These are phyloP conservation scores for Drosophila pallidifrons DNA, from an alignment of 1,140 invertebrate species.

Conservation along the genomic window DNA sequence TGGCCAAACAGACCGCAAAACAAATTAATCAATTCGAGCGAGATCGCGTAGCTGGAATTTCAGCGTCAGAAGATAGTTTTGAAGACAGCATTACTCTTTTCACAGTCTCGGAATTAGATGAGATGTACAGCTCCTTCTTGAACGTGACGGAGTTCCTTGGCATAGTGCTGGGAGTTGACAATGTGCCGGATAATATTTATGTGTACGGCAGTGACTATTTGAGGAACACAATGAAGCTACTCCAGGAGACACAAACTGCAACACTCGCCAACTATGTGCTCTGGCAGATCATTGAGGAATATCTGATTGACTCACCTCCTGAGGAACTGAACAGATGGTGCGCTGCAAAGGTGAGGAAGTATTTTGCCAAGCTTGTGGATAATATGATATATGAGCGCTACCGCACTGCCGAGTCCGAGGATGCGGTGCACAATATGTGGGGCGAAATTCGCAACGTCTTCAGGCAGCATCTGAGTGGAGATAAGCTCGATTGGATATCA, in stretches of 20 bases:
- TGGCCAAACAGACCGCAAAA: conserved; percentile 39
- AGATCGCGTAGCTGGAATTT: not conserved
- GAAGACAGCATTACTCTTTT: conserved; percentile 43
- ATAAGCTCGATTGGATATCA: conserved; percentile 72
- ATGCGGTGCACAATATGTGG: conserved; percentile 63
- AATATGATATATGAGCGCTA: conserved; percentile 64
- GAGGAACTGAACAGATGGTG: conserved; percentile 50
- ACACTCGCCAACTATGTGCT: conserved; percentile 60
- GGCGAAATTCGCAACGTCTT: conserved; percentile 54
- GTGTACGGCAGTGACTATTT: conserved; percentile 40
- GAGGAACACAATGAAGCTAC: conserved; percentile 12
- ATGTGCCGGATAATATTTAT: conserved; percentile 60
- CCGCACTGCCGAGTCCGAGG: conserved; percentile 45
- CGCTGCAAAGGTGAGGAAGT: conserved; percentile 52
- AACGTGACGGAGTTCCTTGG: conserved; percentile 63
- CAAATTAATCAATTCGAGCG: conserved; percentile 38
- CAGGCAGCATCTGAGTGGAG: conserved; percentile 54
- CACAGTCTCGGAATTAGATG: conserved; percentile 46
- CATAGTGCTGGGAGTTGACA: conserved; percentile 43
- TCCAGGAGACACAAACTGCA: conserved; percentile 29
- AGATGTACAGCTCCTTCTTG: conserved; percentile 43
- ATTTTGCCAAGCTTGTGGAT: conserved; percentile 63
- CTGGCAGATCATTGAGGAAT: conserved; percentile 63
- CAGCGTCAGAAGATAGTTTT: not conserved
- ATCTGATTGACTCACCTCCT: conserved; percentile 17